Percentiles rank a stretch among this genome's conserved stretches.
Evolutionary conservation across 2,797 vertebrate species (phyloP).

Genomic region (Simalia tracyae): DNA sequence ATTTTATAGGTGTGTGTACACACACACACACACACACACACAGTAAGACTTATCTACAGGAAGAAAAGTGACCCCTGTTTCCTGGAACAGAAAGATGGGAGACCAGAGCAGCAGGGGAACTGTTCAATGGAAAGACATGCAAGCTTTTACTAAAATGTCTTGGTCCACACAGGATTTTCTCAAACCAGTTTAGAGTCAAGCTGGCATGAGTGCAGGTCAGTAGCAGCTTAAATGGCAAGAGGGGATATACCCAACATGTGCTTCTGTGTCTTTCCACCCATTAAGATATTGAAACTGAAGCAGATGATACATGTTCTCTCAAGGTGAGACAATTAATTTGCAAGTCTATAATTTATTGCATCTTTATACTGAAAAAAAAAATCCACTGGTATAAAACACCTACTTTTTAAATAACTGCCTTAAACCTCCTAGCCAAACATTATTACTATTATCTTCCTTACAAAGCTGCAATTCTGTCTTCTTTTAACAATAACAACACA

Average conservation of each 20-base stretch:
- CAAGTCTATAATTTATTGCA: neutral
- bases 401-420: neutral
- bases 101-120: neutral
- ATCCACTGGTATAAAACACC: neutral
- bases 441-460: neutral
- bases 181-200: neutral
- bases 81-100: neutral
- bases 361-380: neutral
- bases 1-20: no score
- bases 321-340: neutral
- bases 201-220: neutral
- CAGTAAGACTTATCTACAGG: neutral
- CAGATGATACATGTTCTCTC: neutral
- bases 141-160: neutral
- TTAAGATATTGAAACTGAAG: neutral
- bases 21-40: no score
- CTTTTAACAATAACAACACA: neutral
- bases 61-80: neutral
- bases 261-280: neutral
- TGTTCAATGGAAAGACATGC: neutral
- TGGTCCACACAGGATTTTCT: neutral
- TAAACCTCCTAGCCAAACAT: neutral
- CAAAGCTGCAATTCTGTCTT: neutral
- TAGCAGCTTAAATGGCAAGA: neutral
- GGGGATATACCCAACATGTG: neutral